phyloP scores from a whole-genome alignment of 1,140 invertebrate species.

The Drosophila baimaii region DNA sequence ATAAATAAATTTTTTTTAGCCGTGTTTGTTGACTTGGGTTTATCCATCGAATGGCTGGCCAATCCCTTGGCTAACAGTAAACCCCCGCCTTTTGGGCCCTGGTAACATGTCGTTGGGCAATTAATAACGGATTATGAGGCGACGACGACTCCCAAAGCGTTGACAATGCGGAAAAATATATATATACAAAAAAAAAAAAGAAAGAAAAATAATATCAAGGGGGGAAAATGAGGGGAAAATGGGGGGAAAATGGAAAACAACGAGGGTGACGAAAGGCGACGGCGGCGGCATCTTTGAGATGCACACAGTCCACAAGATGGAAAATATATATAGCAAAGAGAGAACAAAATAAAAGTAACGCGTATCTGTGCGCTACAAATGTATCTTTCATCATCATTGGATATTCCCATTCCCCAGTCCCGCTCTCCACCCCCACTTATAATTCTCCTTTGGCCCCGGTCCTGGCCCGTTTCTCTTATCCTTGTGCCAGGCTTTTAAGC shows the following conservation, averaged over 20 bases:
- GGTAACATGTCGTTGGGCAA: constrained; percentile 75
- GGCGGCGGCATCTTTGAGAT: constrained; percentile 43
- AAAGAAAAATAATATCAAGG: background rate
- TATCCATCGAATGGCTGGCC: constrained; percentile 28
- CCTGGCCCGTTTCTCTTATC: constrained; percentile 29
- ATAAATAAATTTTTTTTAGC: background rate
- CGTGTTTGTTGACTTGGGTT: background rate
- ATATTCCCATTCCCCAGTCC: constrained; percentile 10
- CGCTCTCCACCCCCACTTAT: constrained; percentile 18
- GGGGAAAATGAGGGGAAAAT: background rate
- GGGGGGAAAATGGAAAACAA: constrained; percentile 2
- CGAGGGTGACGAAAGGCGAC: constrained; percentile 4
- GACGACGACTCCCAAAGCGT: constrained; percentile 62
- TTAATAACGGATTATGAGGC: constrained; percentile 80
- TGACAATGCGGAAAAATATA: constrained; percentile 58
- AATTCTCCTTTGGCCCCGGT: constrained; percentile 44
- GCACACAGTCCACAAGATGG: constrained; percentile 25
- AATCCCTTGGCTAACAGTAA: constrained; percentile 20
- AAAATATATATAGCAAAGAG: background rate
- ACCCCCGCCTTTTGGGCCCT: constrained; percentile 9
- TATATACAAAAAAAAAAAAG: constrained; percentile 25
- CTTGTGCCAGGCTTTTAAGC: constrained; percentile 60
- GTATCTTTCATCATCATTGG: constrained; percentile 60
- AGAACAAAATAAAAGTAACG: constrained; percentile 35
- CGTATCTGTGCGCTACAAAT: constrained; percentile 58